Evolutionary conservation across 2,797 vertebrate species (phyloP), one percentile per base, ranked within the genome.

Genomic region (Erpetoichthys calabaricus): DNA sequence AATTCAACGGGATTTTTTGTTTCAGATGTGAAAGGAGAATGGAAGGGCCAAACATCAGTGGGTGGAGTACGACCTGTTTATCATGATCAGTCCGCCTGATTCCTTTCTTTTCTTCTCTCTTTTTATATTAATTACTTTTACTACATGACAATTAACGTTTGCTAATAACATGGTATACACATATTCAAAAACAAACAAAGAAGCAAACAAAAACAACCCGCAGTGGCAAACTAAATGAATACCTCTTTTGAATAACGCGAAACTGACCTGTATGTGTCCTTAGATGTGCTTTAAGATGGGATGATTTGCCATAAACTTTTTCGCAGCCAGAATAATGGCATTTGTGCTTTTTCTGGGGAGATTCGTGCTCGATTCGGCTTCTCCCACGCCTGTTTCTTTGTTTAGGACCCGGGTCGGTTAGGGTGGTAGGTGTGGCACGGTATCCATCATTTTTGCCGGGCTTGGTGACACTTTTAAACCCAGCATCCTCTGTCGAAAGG

Each of bases 251-350:
- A 25, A 25, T 25, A 70, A 73, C 62, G 63, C 66, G 62, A 65
- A 73, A 92, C 92, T 97, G 87, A 98, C 95, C 95, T 97, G 95
- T 98, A 65, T 98, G 95, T 80, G 95, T 98, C 87, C 95, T 91
- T 84, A 97, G 91, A 73, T 98, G 95, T 78, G 95, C 95, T 89
- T 98, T 98, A 83, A 98, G 94, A 73, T 98, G 95, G 78, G 95
- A 98, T 53, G 95, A 98, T 87, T 98, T 98, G 83, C 95, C 94
- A 81, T 98, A 98, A 90, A 98, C 89, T 91, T 98, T 98, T 86
- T 96, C 93, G 67, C 95, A 98, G 70, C 93, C 95, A 74, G 86
- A 84, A 85, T 96, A 98, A 84, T 94, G 88, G 85, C 94, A 98
- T 88, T 90, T 95, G 91, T 98, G 95, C 90, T 92, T 96, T 82